These are phyloP conservation scores for Tachina grossa DNA, from an alignment of 2,888 invertebrate species.

Conservation along the genomic window DNA sequence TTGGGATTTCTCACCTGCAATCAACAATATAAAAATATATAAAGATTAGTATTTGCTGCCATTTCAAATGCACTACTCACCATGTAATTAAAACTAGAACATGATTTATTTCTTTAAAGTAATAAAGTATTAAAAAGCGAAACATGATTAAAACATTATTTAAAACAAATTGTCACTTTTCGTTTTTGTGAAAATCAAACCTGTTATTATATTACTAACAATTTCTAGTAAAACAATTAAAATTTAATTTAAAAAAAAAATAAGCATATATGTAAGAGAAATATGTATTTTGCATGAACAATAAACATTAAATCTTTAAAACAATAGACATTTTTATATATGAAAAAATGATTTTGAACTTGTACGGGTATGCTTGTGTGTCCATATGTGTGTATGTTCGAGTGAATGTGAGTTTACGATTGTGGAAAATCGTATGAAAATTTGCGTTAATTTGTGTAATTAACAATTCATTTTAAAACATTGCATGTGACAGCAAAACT, in stretches of 20 bases:
- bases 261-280: background rate
- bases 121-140: background rate
- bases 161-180: slow-evolving; percentile 71
- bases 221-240: slow-evolving; percentile 23
- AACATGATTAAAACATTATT: slow-evolving; percentile 60
- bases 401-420: slow-evolving; percentile 8
- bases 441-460: slow-evolving; percentile 75
- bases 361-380: background rate
- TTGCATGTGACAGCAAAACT: slow-evolving; percentile 74
- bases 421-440: slow-evolving; percentile 51
- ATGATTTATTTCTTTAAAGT: slow-evolving; percentile 43
- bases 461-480: slow-evolving; percentile 73
- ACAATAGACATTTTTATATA: slow-evolving; percentile 50
- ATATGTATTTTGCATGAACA: slow-evolving; percentile 58
- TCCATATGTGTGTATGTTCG: no score
- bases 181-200: slow-evolving; percentile 60
- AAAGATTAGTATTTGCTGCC: slow-evolving; percentile 1
- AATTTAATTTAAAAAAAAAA: slow-evolving; percentile 29
- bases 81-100: slow-evolving; percentile 53
- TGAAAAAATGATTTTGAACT: slow-evolving; percentile 22
- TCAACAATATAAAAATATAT: background rate
- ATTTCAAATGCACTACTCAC: slow-evolving; percentile 36
- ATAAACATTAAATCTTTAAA: slow-evolving; percentile 58
- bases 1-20: no score
- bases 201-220: slow-evolving; percentile 62